Evolutionary conservation across 1,140 invertebrate genomes (phyloP), one percentile per base, ranked within the genome.

Genomic region (Hormaphis cornu): DNA sequence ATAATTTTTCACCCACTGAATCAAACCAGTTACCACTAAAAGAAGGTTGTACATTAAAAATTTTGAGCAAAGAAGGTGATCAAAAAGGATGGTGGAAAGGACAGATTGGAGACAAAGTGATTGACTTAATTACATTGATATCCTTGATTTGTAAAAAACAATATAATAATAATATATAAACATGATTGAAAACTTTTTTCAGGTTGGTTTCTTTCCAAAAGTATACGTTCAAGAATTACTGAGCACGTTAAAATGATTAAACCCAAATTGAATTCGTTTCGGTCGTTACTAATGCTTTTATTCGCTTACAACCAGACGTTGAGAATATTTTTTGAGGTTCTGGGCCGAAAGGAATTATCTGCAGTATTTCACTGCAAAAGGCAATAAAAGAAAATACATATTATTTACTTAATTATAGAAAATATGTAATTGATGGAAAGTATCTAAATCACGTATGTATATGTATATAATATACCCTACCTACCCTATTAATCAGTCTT

Each of bases 61-160:
- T 91, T 24, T 77, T 89, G 18, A 88, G 86, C 71, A 89, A 89
- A 76, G 86, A 87, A 74, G 88, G 88, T 20, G 87, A 87, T 75
- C 83, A 86, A 73, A 87, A 86, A 75, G 89, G 89, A 63, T 91
- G 88, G 88, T 90, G 88, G 88, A 89, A 89, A 73, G 89, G 89
- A 35, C 83, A 85, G 75, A 83, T 86, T 53, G 82, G 82, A 50
- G 83, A 87, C 73, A 81, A 80, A 77, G 84, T 83, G 75, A 74
- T 70, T 72, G 18, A 37, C 48, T 40, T 22, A 53, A 61, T 37
- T 24, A 53, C 22, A 16, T 54, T 63, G 2, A 48, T 2, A 53
- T 9, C 70, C 33, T 53, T 61, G 3, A 37, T 56, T 50, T 10
- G 18, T 40, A 16, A 37, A 35, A 16, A 48, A 22, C 35, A 2